Base-by-base conservation (phyloP, 2,113 vertebrate species). In the Aleadryas rufinucha region DNA sequence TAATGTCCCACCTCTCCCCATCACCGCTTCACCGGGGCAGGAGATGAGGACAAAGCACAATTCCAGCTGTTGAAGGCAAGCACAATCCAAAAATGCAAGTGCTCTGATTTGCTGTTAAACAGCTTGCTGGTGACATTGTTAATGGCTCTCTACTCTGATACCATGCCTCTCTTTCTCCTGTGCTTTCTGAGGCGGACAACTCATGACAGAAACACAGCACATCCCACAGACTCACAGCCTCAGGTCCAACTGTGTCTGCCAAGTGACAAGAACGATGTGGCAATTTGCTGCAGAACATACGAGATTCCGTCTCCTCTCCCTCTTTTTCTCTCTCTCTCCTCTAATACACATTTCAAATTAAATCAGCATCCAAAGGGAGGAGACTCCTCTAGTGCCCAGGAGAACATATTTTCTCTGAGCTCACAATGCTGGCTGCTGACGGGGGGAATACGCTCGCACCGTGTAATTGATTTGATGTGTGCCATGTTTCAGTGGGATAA, bases 321-420 rank as follows among this genome's bases (percentile, higher is more conserved):
- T 69, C 45, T 57, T 61, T 50, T 23, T 70, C 7, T 52, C n/a
- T 47, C 75, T 45, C 41, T 45, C 84, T 8, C 31, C 63, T 47
- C 31, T 77, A 87, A 93, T 61, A 93, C 14, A 53, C 79, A 80
- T 87, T 95, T 95, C 90, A 93, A 63, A 77, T 79, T 74, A 59
- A 94, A 94, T 96, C 89, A 95, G 79, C 83, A 84, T 94, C 91
- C 84, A 83, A 88, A 89, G 37, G 41, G 66, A 84, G 71, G 31
- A 71, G 59, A 53, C 39, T 81, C 52, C 69, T 31, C 61, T n/a
- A 41, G 50, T 35, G 66, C 75, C 89, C 61, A 74, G 44, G 45
- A 96, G 87, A 95, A 94, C 8, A 3, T 19, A 47, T 66, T 95
- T 90, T 17, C 82, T 49, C 82, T 1, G 0, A 64, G 72, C 66